Conservation (phyloP, 35 echinoderm and acorn worm species). For the Lytechinus pictus region DNA sequence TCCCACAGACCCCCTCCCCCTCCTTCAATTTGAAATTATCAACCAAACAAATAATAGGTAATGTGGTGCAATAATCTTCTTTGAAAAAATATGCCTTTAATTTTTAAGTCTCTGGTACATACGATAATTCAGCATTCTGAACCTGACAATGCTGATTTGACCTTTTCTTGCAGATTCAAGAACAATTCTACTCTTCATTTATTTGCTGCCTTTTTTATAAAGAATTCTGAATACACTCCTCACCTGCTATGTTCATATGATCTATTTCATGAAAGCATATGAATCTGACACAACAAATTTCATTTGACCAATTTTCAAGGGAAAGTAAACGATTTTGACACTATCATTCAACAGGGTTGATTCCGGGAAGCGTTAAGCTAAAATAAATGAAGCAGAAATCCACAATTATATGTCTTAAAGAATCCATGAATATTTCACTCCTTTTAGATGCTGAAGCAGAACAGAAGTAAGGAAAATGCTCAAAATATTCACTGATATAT, state of each 20-base stretch:
- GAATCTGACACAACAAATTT: background rate
- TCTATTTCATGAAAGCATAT: background rate
- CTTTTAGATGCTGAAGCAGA: background rate
- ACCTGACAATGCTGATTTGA: too few relatives aligned
- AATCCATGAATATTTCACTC: background rate
- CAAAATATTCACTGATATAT: background rate
- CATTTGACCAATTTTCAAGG: too few relatives aligned
- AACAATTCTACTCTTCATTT: too few relatives aligned
- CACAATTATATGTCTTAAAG: background rate
- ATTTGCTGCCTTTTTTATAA: background rate
- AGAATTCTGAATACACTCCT: background rate
- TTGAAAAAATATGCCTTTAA: too few relatives aligned
- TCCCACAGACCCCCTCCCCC: too few relatives aligned
- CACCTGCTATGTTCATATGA: background rate
- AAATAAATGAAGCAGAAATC: conserved; percentile 13
- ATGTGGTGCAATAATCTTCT: too few relatives aligned
- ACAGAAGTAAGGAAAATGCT: background rate
- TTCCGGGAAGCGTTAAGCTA: background rate
- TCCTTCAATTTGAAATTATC: too few relatives aligned
- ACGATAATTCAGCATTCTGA: too few relatives aligned
- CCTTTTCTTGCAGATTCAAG: too few relatives aligned
- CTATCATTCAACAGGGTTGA: background rate
- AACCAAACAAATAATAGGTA: too few relatives aligned
- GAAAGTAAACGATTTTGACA: background rate
- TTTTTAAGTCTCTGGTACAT: too few relatives aligned